phyloP scores from a whole-genome alignment of 2,888 invertebrate species.

The Anagyrus pseudococci region DNA sequence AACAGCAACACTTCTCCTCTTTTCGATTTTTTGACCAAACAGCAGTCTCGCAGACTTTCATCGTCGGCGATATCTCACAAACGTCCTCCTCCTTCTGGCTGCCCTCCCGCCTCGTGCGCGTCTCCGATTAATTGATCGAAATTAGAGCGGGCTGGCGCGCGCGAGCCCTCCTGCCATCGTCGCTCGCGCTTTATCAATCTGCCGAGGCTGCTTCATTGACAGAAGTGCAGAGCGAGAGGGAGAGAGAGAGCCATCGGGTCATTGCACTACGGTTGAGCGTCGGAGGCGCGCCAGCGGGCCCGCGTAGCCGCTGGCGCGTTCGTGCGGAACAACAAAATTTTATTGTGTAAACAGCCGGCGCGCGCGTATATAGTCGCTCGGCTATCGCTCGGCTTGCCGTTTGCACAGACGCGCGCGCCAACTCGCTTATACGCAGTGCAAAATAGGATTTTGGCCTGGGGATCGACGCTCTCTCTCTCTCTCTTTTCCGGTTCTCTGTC shows the following conservation, averaged over 20 bases:
- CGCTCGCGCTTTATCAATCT: conserved; percentile 1
- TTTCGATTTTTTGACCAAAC: too few relatives aligned
- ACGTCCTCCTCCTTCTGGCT: neutral
- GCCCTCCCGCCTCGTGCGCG: conserved; percentile 37
- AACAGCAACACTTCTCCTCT: too few relatives aligned
- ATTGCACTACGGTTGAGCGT: too few relatives aligned
- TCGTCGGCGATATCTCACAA: too few relatives aligned
- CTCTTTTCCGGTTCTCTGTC: too few relatives aligned
- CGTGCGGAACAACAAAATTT: conserved; percentile 53
- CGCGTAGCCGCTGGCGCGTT: conserved; percentile 1
- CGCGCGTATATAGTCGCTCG: too few relatives aligned
- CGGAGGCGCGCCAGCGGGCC: conserved; percentile 8
- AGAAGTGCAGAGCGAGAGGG: neutral
- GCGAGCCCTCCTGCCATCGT: neutral
- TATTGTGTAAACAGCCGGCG: conserved; percentile 45
- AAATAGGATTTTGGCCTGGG: too few relatives aligned
- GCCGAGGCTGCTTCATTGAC: conserved; percentile 20
- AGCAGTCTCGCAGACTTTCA: too few relatives aligned
- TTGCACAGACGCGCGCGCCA: conserved; percentile 21
- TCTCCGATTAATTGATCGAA: conserved; percentile 60
- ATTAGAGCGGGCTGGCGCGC: conserved; percentile 50
- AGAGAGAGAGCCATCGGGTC: conserved; percentile 11
- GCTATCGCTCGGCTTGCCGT: conserved; percentile 12
- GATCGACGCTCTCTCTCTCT: too few relatives aligned
- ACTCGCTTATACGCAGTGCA: too few relatives aligned